These are phyloP conservation scores for Neotoxoptera formosana DNA, from an alignment of 1,140 invertebrate genomes.

Conservation along the genomic window DNA sequence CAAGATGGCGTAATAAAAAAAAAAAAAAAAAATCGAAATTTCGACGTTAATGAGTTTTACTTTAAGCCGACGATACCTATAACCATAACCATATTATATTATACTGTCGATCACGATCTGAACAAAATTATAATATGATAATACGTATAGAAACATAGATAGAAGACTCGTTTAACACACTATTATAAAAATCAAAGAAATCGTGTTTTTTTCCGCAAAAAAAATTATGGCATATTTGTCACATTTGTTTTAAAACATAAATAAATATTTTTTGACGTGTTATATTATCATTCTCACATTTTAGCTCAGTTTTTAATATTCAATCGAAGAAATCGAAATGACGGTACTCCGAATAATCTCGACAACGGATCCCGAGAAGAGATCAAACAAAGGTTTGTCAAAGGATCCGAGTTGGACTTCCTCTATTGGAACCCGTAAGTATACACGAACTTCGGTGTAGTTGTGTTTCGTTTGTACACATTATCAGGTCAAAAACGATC, in stretches of 20 bases:
- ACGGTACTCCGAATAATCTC: too few species aligned
- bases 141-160: too few species aligned
- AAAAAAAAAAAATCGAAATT: too few species aligned
- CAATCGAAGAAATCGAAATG: background rate
- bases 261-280: background rate
- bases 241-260: too few species aligned
- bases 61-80: too few species aligned
- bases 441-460: background rate
- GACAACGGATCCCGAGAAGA: background rate
- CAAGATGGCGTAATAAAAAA: too few species aligned
- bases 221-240: background rate
- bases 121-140: background rate
- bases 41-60: too few species aligned
- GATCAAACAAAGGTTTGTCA: background rate
- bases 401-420: background rate
- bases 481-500: background rate
- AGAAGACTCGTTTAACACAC: too few species aligned
- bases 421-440: constrained; percentile 8
- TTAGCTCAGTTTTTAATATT: background rate
- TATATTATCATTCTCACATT: background rate
- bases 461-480: background rate
- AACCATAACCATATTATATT: too few species aligned
- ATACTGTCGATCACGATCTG: background rate
- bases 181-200: background rate
- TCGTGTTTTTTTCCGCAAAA: background rate